These are phyloP conservation scores for Gadopsis marmoratus DNA, from an alignment of 2,797 vertebrate genomes.

Conservation along the genomic window DNA sequence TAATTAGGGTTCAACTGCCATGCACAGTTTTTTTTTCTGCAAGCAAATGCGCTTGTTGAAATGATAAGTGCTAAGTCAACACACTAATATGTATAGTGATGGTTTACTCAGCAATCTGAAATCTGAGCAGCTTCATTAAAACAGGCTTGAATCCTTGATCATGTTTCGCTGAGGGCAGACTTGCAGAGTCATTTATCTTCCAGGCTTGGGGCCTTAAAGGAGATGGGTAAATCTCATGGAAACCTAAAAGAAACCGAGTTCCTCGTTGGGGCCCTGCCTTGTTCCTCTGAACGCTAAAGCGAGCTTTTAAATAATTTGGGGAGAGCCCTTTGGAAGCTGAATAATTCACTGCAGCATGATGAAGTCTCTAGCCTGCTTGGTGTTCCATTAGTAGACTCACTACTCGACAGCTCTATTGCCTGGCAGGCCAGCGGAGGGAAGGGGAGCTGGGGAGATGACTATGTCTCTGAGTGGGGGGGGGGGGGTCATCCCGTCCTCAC, in stretches of 20 bases:
- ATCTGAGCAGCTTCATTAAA: constrained; percentile 41
- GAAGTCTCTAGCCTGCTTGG: constrained; percentile 81
- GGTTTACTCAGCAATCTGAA: constrained; percentile 45
- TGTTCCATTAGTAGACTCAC: constrained; percentile 81
- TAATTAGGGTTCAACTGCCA: not conserved
- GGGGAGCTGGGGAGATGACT: constrained; percentile 55
- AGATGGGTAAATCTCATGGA: constrained; percentile 38
- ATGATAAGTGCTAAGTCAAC: constrained; percentile 21
- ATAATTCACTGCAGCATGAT: constrained; percentile 85
- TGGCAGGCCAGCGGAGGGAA: constrained; percentile 49
- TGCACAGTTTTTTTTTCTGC: constrained; percentile 9
- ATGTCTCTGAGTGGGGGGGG: constrained; percentile 37
- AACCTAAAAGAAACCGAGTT: constrained; percentile 57
- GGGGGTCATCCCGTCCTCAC: constrained; percentile 68
- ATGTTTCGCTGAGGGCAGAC: constrained; percentile 36
- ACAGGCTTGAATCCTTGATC: constrained; percentile 49
- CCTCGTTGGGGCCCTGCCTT: constrained; percentile 48
- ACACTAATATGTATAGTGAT: constrained; percentile 10
- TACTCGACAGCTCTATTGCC: constrained; percentile 72
- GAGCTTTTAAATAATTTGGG: constrained; percentile 85
- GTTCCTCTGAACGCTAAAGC: constrained; percentile 56
- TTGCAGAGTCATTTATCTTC: constrained; percentile 38
- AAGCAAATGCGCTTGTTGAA: constrained; percentile 2
- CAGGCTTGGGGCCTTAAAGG: constrained; percentile 32
- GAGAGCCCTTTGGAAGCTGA: constrained; percentile 80